Base-by-base conservation (phyloP, 2,113 vertebrate genomes). In the Murina feae region DNA sequence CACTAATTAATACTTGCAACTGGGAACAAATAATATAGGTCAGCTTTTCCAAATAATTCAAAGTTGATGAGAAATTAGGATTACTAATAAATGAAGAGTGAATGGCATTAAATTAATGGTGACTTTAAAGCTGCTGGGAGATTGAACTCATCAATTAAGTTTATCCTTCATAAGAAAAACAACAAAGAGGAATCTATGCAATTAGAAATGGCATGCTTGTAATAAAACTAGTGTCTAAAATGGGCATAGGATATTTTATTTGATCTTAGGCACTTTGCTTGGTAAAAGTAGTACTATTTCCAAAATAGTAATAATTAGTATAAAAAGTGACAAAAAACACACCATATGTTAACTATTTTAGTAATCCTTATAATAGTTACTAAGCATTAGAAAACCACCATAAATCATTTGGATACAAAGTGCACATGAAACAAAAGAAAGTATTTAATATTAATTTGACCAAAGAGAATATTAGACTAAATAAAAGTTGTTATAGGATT, bases 81-180 rank as follows among this genome's bases (percentile, higher is more conserved):
- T 47, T 51, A 90, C 35, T 95, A 93, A 96, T 96, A 96, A 97
- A 96, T 91, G 96, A 96, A 97, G 95, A 96, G 55, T 97, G 96
- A 97, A 42, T 90, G 90, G 92, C 60, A 90, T 94, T 72, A 95
- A 92, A 94, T 96, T 97, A 96, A 94, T 96, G 94, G 93, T 88
- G 78, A 90, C 74, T 97, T 97, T 95, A 94, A 96, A 97, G 58
- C 88, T 94, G 3, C 72, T 94, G 55, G 81, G 75, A 83, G 83
- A 91, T 88, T 88, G 72, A 96, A 78, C 37, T 96, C 72, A 96
- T 96, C 68, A 88, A n/a, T 18, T 90, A 72, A 94, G 37, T 93
- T 96, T 96, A 96, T 88, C 60, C 88, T 94, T 89, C 93, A 88
- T 94, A 96, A 85, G 53, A 91, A 89, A 92, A 95, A 90, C 47